Conservation (phyloP, 1,140 invertebrate genomes). For the Meteorus sp. region DNA sequence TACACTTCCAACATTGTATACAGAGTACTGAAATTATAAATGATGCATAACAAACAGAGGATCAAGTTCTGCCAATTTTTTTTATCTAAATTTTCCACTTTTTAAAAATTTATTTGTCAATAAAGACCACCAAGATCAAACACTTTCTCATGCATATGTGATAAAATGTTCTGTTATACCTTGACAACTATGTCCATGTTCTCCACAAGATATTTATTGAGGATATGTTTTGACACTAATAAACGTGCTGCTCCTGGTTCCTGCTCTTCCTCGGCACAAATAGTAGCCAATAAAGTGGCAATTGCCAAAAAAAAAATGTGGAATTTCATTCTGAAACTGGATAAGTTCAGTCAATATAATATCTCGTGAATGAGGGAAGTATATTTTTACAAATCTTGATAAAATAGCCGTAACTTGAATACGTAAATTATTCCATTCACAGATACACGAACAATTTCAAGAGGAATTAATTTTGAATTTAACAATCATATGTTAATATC, state of each 20-base stretch:
- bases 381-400: neutral
- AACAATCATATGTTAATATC: neutral
- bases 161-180: conserved; percentile 49
- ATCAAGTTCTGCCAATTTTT: too few relatives aligned
- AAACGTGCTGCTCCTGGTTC: conserved; percentile 70
- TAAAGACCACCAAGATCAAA: too few relatives aligned
- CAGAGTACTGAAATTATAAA: conserved; percentile 65
- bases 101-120: too few relatives aligned
- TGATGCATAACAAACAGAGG: conserved; percentile 15
- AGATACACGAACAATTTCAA: neutral
- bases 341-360: neutral
- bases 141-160: neutral
- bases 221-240: conserved; percentile 83
- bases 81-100: too few relatives aligned
- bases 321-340: conserved; percentile 52
- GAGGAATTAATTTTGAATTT: neutral
- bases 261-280: conserved; percentile 68
- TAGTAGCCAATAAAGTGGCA: conserved; percentile 47
- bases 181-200: conserved; percentile 95
- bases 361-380: neutral
- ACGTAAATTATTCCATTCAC: too few relatives aligned
- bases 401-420: too few relatives aligned
- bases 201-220: conserved; percentile 99
- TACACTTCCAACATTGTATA: conserved; percentile 83
- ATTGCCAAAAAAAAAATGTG: conserved; percentile 41